Evolutionary conservation across 1,140 invertebrate species (phyloP).

Genomic region (Drosophila grimshawi): DNA sequence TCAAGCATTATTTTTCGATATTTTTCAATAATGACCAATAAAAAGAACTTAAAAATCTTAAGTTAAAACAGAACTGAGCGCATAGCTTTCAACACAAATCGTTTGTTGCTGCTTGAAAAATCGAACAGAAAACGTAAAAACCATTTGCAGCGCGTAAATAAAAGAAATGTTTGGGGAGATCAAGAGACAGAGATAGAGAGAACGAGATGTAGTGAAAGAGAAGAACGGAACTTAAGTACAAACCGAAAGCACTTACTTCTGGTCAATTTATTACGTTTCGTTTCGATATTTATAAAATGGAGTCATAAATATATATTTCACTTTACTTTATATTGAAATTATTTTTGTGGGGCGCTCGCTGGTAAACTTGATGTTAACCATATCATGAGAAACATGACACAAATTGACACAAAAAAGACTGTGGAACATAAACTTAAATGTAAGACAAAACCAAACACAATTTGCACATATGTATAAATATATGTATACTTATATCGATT

Average conservation of each 20-base stretch:
- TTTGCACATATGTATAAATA: conserved; percentile 26
- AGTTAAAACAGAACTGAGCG: conserved; percentile 52
- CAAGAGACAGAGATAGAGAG: background rate
- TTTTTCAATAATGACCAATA: conserved; percentile 60
- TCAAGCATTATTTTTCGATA: conserved; percentile 52
- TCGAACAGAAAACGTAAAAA: conserved; percentile 54
- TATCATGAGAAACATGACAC: conserved; percentile 63
- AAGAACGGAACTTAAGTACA: conserved; percentile 67
- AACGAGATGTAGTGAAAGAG: conserved; percentile 39
- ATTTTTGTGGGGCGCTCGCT: conserved; percentile 35
- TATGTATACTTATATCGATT: conserved; percentile 29
- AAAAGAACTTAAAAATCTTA: conserved; percentile 65
- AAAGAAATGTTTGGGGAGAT: conserved; percentile 28
- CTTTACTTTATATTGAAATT: conserved; percentile 46
- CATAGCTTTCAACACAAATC: conserved; percentile 72
- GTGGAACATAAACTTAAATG: conserved; percentile 54
- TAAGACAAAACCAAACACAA: conserved; percentile 43
- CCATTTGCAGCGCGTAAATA: conserved; percentile 61
- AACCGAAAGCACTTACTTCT: conserved; percentile 75
- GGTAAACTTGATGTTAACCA: conserved; percentile 8
- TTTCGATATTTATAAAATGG: conserved; percentile 45
- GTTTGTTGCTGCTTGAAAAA: conserved; percentile 42
- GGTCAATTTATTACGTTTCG: conserved; percentile 59
- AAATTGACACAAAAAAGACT: conserved; percentile 45
- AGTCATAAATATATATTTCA: conserved; percentile 57